Conservation (phyloP, 2,113 vertebrate species). For the Datnioides undecimradiatus region DNA sequence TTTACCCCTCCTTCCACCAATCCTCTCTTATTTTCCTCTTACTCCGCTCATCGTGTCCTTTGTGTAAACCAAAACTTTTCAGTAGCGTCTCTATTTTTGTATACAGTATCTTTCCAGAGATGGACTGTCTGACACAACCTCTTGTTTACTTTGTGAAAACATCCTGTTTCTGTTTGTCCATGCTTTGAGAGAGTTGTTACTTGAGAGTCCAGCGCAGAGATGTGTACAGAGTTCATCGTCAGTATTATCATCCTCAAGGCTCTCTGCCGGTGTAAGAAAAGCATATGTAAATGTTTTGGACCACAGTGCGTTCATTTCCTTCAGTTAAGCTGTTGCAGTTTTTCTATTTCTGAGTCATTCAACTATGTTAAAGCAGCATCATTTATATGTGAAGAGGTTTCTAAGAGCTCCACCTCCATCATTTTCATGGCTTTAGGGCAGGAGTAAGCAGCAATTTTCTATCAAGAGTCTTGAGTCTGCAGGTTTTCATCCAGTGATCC, state of each 20-base stretch:
- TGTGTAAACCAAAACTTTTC: conserved; percentile 4
- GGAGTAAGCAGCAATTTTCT: background rate
- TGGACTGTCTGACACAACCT: background rate
- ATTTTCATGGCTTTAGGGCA: background rate
- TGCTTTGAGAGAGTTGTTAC: background rate
- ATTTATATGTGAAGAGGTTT: background rate
- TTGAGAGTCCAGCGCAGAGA: background rate
- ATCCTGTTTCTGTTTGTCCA: background rate
- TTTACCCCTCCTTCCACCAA: no score
- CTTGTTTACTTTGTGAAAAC: conserved; percentile 11
- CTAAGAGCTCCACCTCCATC: background rate
- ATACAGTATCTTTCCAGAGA: background rate
- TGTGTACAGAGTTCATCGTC: background rate
- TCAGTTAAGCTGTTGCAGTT: background rate
- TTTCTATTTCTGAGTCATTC: background rate
- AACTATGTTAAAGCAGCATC: conserved; percentile 11
- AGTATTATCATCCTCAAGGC: background rate
- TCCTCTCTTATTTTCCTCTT: no score
- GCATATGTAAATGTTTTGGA: background rate
- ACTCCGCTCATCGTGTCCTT: background rate
- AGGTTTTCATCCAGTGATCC: no score
- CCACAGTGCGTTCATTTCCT: background rate
- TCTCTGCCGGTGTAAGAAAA: background rate
- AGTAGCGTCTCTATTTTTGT: background rate
- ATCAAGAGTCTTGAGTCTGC: background rate